Evolutionary conservation across 30 jellyfish, hydroid and myxozoan species (phyloP), one percentile per base, ranked within the genome.

Genomic region (Hydractinia symbiolongicarpus): DNA sequence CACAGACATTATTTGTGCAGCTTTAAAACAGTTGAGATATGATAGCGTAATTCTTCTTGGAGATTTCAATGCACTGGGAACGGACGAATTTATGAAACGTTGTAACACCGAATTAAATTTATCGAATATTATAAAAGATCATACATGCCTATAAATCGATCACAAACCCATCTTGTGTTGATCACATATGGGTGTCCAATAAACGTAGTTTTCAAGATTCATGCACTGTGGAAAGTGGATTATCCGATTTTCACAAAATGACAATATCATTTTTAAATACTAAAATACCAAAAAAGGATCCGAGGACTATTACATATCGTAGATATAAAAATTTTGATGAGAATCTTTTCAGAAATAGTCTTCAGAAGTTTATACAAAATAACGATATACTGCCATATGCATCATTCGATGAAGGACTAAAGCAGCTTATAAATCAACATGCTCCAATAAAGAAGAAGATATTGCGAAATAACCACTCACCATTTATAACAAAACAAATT

Each of bases 381-480:
- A 58, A 58, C 19, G 69, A 11, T 58, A 58, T 58, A 58, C 19
- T 16, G 19, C 3, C 69, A 11, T 58, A 58, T 58, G 15, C 69
- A 11, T 11, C 19, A 13, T 58, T 16, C 19, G 69, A 58, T 58
- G 69, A 58, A 58, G 69, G 69, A 11, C 19, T 58, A 16, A 58
- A 58, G 19, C 69, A 58, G 69, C 19, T 58, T 13, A 58, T 58
- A 58, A 58, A 11, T 58, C 69, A 58, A 58, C 69, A 58, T 16
- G 69, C 69, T 16, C 69, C 69, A 13, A 58, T 58, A 11, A 58
- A 58, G 69, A 58, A 58, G 69, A 58, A 58, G 19, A 58, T 58
- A 13, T 11, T 58, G 69, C 69, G 69, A 16, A 58, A 16, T 16
- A 58, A 58, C 69, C 69, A 58, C 69, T 58, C 69, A 58, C 69